A percentile compares a stretch with the other conserved stretches of the same genome.
phyloP scores from a whole-genome alignment of 2,888 invertebrate genomes.

The Mystacides longicornis region DNA sequence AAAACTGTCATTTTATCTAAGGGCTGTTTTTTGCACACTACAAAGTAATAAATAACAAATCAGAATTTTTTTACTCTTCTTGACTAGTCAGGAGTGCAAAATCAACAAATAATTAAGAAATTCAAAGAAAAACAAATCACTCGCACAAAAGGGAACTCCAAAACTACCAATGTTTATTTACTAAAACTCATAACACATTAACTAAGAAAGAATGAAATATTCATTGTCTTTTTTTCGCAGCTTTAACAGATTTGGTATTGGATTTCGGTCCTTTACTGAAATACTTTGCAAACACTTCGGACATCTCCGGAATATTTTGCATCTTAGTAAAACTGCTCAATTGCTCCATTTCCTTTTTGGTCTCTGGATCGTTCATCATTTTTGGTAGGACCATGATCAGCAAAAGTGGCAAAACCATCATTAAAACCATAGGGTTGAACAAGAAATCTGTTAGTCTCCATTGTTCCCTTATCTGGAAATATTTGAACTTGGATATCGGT shows the following conservation, averaged over 20 bases:
- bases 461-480: conserved; percentile 92
- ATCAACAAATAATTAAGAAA: too few relatives aligned
- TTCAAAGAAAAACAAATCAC: too few relatives aligned
- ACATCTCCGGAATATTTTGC: conserved; percentile 90
- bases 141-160: too few relatives aligned
- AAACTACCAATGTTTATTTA: too few relatives aligned
- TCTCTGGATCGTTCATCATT: conserved; percentile 97
- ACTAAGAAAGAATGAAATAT: background rate
- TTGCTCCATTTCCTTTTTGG: conserved; percentile 92
- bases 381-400: conserved; percentile 90
- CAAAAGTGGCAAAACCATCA: conserved; percentile 91
- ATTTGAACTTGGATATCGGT: conserved; percentile 69
- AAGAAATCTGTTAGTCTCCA: conserved; percentile 96
- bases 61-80: too few relatives aligned
- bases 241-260: conserved; percentile 39
- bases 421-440: conserved; percentile 95
- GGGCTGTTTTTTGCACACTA: too few relatives aligned
- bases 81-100: too few relatives aligned
- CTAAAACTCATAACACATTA: background rate
- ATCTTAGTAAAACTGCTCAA: conserved; percentile 72
- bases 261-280: conserved; percentile 63
- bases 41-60: too few relatives aligned
- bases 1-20: too few relatives aligned
- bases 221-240: conserved; percentile 45
- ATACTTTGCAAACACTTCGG: conserved; percentile 85